Evolutionary conservation across 2,797 vertebrate species (phyloP).

Genomic region (Scomberomorus guttatus): DNA sequence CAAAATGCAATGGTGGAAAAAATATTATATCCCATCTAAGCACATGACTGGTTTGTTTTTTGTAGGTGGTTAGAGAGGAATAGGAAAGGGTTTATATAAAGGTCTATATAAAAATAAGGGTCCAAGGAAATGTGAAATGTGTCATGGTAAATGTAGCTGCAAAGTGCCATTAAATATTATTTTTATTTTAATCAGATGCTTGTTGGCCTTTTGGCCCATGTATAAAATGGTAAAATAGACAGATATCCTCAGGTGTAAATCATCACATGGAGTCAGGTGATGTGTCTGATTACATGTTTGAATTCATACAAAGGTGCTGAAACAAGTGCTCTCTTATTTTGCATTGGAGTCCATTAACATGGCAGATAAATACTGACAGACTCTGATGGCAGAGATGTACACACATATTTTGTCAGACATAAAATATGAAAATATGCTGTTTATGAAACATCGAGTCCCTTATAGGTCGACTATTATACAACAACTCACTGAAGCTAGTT

Average conservation of each 20-base stretch:
- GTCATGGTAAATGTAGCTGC: not conserved
- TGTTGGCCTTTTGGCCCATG: not conserved
- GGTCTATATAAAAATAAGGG: slow-evolving; percentile 26
- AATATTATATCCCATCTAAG: not conserved
- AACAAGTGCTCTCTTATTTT: slow-evolving; percentile 62
- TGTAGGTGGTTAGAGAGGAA: not conserved
- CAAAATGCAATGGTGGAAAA: not conserved
- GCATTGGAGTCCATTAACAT: slow-evolving; percentile 16
- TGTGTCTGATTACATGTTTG: slow-evolving; percentile 11
- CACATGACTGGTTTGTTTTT: not conserved
- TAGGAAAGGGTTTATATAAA: slow-evolving; percentile 27
- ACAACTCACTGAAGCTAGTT: not conserved
- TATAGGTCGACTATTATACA: slow-evolving; percentile 18
- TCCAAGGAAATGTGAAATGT: slow-evolving; percentile 1
- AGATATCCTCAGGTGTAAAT: not conserved
- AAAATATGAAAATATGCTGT: slow-evolving; percentile 66
- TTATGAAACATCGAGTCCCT: slow-evolving; percentile 50
- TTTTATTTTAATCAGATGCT: not conserved
- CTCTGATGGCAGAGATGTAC: slow-evolving; percentile 13
- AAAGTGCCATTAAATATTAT: slow-evolving; percentile 5
- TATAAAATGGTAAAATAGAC: slow-evolving; percentile 12
- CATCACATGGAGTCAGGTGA: not conserved
- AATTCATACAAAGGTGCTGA: slow-evolving; percentile 59
- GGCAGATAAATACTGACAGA: slow-evolving; percentile 36
- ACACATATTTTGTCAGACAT: slow-evolving; percentile 22